phyloP scores from a whole-genome alignment of 2,888 invertebrate species.

The Trimorus sp. region DNA sequence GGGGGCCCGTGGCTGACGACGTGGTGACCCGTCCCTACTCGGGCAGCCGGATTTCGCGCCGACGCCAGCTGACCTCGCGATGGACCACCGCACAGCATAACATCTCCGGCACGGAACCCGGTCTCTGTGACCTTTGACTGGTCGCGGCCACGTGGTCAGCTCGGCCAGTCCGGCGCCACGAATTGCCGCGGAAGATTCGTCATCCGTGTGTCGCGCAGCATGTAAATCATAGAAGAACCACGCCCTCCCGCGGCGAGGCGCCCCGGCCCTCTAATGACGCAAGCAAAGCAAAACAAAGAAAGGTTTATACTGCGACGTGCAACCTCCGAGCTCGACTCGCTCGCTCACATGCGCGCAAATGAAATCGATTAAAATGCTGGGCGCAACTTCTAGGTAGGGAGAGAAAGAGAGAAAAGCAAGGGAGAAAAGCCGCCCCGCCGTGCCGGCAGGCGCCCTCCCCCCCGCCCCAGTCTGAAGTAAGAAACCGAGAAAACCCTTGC shows the following conservation, averaged over 20 bases:
- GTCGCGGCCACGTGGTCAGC: slow-evolving; percentile 51
- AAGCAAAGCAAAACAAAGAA: slow-evolving; percentile 84
- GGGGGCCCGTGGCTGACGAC: slow-evolving; percentile 79
- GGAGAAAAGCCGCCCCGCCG: slow-evolving; percentile 81
- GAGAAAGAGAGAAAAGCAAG: slow-evolving; percentile 80
- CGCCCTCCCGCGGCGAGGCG: slow-evolving; percentile 76
- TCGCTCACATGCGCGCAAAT: slow-evolving; percentile 86
- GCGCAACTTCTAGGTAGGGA: slow-evolving; percentile 84
- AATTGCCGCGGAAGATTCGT: not conserved
- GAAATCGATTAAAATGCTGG: slow-evolving; percentile 87
- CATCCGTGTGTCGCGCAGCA: slow-evolving; percentile 56
- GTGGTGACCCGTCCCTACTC: slow-evolving; percentile 76
- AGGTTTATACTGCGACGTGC: slow-evolving; percentile 82
- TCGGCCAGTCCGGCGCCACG: not conserved
- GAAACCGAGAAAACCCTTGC: slow-evolving; percentile 81
- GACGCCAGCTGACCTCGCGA: slow-evolving; percentile 80
- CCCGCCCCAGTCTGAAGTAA: slow-evolving; percentile 70
- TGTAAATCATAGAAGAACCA: slow-evolving; percentile 77
- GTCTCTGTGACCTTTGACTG: slow-evolving; percentile 58
- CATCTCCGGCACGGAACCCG: slow-evolving; percentile 71
- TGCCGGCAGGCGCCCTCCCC: slow-evolving; percentile 58
- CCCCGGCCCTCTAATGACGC: slow-evolving; percentile 82
- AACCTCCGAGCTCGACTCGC: slow-evolving; percentile 71
- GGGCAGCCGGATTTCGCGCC: slow-evolving; percentile 73
- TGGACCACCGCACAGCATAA: slow-evolving; percentile 77